Evolutionary conservation across 1,140 invertebrate species (phyloP).

Genomic region (Brachionus angularis): DNA sequence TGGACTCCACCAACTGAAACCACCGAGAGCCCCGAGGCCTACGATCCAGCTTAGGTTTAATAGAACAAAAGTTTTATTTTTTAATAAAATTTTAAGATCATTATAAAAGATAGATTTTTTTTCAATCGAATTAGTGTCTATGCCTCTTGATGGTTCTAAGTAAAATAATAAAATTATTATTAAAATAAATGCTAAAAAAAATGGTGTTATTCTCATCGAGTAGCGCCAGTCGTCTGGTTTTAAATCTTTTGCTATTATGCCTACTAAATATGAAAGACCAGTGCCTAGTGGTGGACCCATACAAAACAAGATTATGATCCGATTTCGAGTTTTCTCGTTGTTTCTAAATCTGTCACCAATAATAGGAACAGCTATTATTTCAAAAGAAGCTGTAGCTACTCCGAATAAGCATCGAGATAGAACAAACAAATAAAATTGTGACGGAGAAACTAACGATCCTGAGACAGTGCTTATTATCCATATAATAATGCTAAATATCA

Average conservation of each 20-base stretch:
- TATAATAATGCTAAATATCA: conserved; percentile 26
- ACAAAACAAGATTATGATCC: conserved; percentile 6
- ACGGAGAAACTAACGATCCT: conserved; percentile 1
- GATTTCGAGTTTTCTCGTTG: not conserved
- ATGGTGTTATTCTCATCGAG: conserved; percentile 29
- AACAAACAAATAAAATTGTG: conserved; percentile 33
- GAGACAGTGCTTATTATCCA: conserved; percentile 26
- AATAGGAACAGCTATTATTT: conserved; percentile 35
- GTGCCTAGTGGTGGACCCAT: conserved; percentile 31
- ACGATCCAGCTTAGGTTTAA: conserved; percentile 3
- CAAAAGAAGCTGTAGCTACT: conserved; percentile 41
- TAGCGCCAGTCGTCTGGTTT: conserved; percentile 22
- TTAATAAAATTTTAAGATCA: conserved; percentile 37
- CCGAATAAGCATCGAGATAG: conserved; percentile 20
- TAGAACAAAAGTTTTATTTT: conserved; percentile 21
- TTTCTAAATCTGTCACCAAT: conserved; percentile 28
- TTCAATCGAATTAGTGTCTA: not conserved
- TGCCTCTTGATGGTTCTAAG: conserved; percentile 15
- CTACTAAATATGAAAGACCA: conserved; percentile 25
- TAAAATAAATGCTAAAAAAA: not conserved
- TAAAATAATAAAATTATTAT: conserved; percentile 14
- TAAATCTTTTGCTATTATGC: conserved; percentile 24
- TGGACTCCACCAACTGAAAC: conserved; percentile 28
- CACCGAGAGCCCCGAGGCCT: conserved; percentile 22
- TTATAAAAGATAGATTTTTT: not conserved